Evolutionary conservation across 2,888 invertebrate species (phyloP).

Genomic region (Drosophila dives): DNA sequence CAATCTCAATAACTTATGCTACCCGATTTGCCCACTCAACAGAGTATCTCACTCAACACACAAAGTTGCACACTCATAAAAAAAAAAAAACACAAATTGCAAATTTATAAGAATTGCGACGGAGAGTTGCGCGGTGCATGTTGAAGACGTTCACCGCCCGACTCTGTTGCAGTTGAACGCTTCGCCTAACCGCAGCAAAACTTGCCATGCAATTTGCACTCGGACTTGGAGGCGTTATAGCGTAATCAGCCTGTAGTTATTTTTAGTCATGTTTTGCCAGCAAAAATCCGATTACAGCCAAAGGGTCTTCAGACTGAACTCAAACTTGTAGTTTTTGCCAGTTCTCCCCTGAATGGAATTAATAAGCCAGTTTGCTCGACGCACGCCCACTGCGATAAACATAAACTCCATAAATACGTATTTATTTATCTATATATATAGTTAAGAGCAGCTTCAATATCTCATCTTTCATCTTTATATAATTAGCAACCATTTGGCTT

Average conservation of each 20-base stretch:
- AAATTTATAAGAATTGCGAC: conserved; percentile 21
- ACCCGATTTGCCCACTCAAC: background rate
- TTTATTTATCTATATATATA: background rate
- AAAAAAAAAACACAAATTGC: background rate
- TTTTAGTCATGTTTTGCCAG: conserved; percentile 30
- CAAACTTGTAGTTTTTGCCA: background rate
- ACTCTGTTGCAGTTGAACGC: conserved; percentile 50
- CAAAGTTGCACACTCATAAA: conserved; percentile 1
- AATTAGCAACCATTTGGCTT: conserved; percentile 24
- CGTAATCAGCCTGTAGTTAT: conserved; percentile 58
- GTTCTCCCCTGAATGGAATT: conserved; percentile 7
- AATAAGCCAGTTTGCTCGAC: conserved; percentile 9
- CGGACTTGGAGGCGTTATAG: conserved; percentile 55
- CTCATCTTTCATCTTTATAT: conserved; percentile 26
- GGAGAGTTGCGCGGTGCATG: background rate
- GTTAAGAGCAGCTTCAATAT: conserved; percentile 36
- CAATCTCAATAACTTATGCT: background rate
- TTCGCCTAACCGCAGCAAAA: conserved; percentile 26
- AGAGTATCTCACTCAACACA: conserved; percentile 3
- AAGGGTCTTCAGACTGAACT: background rate
- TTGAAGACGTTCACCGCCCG: background rate
- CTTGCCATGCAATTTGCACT: conserved; percentile 33
- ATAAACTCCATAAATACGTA: background rate
- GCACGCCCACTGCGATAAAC: conserved; percentile 33
- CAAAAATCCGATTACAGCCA: conserved; percentile 24